A percentile compares a stretch with the other conserved stretches of the same genome.
Evolutionary conservation across 2,888 invertebrate species (phyloP).

Genomic region (Scaptomyza caliginosa): DNA sequence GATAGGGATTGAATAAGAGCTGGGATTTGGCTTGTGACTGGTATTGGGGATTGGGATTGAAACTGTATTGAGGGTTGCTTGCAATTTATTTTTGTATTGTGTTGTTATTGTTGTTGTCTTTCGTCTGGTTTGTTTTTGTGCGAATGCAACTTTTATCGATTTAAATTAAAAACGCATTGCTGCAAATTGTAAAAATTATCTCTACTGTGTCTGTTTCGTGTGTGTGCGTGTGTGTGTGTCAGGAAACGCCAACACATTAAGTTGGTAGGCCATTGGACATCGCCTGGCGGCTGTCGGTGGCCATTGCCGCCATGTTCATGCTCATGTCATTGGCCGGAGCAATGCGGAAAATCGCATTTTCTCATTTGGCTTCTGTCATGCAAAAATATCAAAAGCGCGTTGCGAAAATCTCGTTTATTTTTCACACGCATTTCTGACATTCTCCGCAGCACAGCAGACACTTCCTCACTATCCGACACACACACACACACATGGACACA

Average conservation of each 20-base stretch:
- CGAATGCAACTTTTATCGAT: conserved; percentile 77
- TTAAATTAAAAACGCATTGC: conserved; percentile 78
- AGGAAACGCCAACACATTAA: conserved; percentile 76
- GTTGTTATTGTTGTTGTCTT: conserved; percentile 44
- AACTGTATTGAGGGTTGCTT: conserved; percentile 35
- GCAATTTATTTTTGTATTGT: conserved; percentile 70
- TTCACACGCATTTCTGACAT: conserved; percentile 77
- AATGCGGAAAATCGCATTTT: conserved; percentile 78
- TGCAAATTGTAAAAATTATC: conserved; percentile 79
- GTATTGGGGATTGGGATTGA: background rate
- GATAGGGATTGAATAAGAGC: conserved; percentile 18
- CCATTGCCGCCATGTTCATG: conserved; percentile 68
- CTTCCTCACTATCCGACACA: conserved; percentile 13
- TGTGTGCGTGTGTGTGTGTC: conserved; percentile 34
- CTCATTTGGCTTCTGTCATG: conserved; percentile 78
- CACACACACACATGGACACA: conserved; percentile 6
- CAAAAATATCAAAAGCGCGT: conserved; percentile 76
- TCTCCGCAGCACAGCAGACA: conserved; percentile 43
- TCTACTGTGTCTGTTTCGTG: conserved; percentile 39
- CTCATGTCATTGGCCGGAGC: conserved; percentile 76
- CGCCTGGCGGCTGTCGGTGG: conserved; percentile 59
- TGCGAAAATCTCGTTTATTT: conserved; percentile 79
- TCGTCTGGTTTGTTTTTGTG: conserved; percentile 75
- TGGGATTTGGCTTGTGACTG: background rate
- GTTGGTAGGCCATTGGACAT: conserved; percentile 71